Base-by-base conservation (phyloP, 92 coral and sea anemone genomes). In the Anthopleura xanthogrammica region DNA sequence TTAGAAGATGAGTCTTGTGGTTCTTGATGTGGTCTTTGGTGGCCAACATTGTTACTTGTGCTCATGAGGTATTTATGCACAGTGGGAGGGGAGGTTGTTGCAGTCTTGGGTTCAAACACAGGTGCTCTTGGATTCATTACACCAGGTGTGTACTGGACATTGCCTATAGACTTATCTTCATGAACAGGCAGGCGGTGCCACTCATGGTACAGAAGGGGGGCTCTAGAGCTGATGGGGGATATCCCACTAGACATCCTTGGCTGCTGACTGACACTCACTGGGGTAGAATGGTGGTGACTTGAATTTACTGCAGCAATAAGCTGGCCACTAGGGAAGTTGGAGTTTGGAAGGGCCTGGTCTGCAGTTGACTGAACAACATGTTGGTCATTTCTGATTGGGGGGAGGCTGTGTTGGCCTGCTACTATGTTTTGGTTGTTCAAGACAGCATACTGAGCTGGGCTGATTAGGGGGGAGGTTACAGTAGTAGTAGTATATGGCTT, bases 391-490 rank as follows among this genome's bases (percentile, higher is more conserved):
- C 3, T 62, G 29, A 3, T 62, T 36, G 77, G 77, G 14, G 12
- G 7, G 17, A 39, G 14, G 10, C 42, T 72, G n/a, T 36, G 6
- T 42, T 72, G 12, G 48, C 22, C 39, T 42, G 5, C 6, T 12
- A 42, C 77, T 36, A 42, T 42, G 6, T 36, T 16, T 72, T 72
- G 77, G 7, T 16, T 72, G 77, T 72, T 72, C 50, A 36, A 23
- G 42, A 72, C 50, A 20, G 77, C 19, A 72, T 72, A 72, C 43
- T 72, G 77, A 36, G 77, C 77, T 36, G 77, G 77, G 77, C 77
- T 72, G 42, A 72, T 72, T 7, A 68, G 39, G 41, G 36, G 74
- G 36, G 58, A 0, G 11, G 14, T 54, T 9, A 54, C 13, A 62
- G 70, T 62, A 62, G 70, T 19, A n/a, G 70, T 62, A n/a, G 29